Evolutionary conservation across 1,140 invertebrate genomes (phyloP).

Genomic region (Bombus superbus): DNA sequence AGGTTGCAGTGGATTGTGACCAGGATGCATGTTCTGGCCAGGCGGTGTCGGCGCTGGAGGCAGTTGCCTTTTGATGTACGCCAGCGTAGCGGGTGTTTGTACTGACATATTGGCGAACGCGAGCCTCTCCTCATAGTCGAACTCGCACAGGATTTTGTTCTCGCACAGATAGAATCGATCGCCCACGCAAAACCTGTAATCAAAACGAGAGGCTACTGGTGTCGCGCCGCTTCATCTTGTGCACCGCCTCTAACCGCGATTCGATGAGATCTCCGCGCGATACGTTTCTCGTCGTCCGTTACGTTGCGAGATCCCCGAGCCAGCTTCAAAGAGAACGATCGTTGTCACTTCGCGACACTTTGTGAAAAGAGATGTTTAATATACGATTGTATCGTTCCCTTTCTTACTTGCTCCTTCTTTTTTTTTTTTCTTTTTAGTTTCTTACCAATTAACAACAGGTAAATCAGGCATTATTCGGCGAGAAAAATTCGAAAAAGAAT

Average conservation of each 20-base stretch:
- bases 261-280: background rate
- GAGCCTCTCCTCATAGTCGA: slow-evolving; percentile 97
- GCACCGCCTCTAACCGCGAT: background rate
- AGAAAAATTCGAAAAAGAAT: background rate
- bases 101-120: slow-evolving; percentile 96
- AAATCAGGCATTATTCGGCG: background rate
- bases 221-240: too few relatives aligned
- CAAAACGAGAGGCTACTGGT: slow-evolving; percentile 40
- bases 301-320: too few relatives aligned
- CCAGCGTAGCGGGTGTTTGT: slow-evolving; percentile 90
- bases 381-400: too few relatives aligned
- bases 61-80: slow-evolving; percentile 94
- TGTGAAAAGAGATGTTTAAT: too few relatives aligned
- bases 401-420: background rate
- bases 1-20: slow-evolving; percentile 78
- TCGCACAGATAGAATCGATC: slow-evolving; percentile 98
- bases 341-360: too few relatives aligned
- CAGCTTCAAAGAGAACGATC: too few relatives aligned
- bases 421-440: background rate
- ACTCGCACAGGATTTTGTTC: slow-evolving; percentile 98
- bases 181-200: slow-evolving; percentile 96
- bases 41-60: slow-evolving; percentile 81
- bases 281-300: too few relatives aligned
- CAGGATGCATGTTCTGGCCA: slow-evolving; percentile 75
- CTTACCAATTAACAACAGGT: background rate